Percentiles rank a stretch among this genome's conserved stretches.
These are phyloP conservation scores for Pasiphila rectangulata DNA, from an alignment of 2,888 invertebrate species.

Conservation along the genomic window DNA sequence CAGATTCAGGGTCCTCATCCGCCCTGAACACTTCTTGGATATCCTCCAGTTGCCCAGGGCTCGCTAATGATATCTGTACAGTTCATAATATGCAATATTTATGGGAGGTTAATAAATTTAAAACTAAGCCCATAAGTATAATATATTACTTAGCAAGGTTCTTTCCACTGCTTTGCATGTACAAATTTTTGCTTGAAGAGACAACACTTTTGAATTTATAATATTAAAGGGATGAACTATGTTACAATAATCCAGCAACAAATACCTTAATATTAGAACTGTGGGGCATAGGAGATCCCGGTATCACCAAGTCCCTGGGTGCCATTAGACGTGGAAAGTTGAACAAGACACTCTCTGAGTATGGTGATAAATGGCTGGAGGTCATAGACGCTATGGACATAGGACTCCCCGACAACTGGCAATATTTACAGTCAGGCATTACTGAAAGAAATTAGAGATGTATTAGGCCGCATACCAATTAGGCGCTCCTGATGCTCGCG, in stretches of 20 bases:
- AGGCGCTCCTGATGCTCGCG: too few relatives aligned
- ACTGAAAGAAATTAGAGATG: constrained; percentile 38
- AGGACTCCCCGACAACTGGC: constrained; percentile 50
- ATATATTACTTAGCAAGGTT: too few relatives aligned
- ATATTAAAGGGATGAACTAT: too few relatives aligned
- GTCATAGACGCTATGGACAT: constrained; percentile 62
- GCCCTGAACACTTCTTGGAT: constrained; percentile 51
- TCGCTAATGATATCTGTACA: constrained; percentile 53
- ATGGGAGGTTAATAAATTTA: too few relatives aligned
- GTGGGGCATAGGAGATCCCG: constrained; percentile 36
- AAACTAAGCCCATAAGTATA: neutral
- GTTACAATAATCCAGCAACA: too few relatives aligned
- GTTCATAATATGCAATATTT: too few relatives aligned
- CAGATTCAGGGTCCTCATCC: constrained; percentile 36
- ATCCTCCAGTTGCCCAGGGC: constrained; percentile 39
- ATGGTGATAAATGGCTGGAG: constrained; percentile 55
- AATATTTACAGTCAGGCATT: constrained; percentile 40
- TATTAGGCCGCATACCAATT: too few relatives aligned
- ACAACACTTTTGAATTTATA: too few relatives aligned
- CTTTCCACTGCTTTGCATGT: too few relatives aligned
- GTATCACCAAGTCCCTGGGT: constrained; percentile 69
- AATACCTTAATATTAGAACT: constrained; percentile 51
- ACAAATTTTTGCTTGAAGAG: too few relatives aligned
- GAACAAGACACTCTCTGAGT: constrained; percentile 45
- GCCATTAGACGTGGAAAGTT: constrained; percentile 59